A percentile compares a stretch with the other conserved stretches of the same genome.
Evolutionary conservation across 2,888 invertebrate genomes (phyloP).

Genomic region (Meteorus cinctellus): DNA sequence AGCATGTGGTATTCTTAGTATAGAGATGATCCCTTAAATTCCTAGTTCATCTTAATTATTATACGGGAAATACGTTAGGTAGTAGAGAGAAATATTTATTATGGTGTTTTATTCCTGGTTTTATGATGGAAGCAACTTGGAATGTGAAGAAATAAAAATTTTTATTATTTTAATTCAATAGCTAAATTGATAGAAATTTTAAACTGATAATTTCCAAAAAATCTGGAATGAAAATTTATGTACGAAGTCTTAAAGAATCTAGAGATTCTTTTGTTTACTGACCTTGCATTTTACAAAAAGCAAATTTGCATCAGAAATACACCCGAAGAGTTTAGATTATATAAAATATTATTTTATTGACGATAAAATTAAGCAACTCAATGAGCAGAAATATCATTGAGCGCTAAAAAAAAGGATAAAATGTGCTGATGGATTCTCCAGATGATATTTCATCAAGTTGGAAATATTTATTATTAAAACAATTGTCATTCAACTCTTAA

Average conservation of each 20-base stretch:
- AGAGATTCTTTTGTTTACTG: no score
- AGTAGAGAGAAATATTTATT: background rate
- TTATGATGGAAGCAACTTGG: no score
- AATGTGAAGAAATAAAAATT: background rate
- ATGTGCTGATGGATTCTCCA: background rate
- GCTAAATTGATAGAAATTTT: no score
- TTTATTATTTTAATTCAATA: background rate
- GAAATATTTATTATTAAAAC: background rate
- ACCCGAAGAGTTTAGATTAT: no score
- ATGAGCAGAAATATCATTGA: background rate
- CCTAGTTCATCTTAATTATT: background rate
- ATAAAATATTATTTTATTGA: no score
- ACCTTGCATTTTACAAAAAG: no score
- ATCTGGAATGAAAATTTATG: no score
- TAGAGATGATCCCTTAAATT: background rate
- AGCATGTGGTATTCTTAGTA: slow-evolving; percentile 7
- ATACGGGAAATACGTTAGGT: background rate
- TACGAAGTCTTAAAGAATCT: no score
- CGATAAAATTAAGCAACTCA: no score
- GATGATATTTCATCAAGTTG: background rate
- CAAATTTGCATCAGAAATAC: no score
- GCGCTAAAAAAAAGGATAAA: background rate
- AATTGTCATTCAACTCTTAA: slow-evolving; percentile 51
- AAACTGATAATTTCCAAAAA: no score
- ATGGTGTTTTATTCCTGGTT: no score